Evolutionary conservation across 2,797 vertebrate genomes (phyloP), one percentile per base, ranked within the genome.

Genomic region (Glyptemys insculpta): DNA sequence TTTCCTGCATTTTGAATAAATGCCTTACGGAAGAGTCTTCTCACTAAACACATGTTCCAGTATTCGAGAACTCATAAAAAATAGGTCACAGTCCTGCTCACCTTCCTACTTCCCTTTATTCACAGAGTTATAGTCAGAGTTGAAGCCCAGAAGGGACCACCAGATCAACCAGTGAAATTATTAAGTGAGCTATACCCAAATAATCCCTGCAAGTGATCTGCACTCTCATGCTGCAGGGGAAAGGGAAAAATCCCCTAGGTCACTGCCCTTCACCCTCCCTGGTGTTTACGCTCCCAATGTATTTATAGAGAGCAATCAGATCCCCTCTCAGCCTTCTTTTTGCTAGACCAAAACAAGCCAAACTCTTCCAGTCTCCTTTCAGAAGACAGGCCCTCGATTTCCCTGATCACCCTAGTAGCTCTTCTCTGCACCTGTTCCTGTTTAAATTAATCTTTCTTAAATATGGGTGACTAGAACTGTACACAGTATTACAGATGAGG

Each of bases 61-160:
- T 19, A 41, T 82, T 91, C 87, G 47, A 93, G 50, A 89, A 87
- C 25, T 12, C 59, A 31, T 14, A 8, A 76, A 44, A 97, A 91
- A 4, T 44, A 89, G 87, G 90, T 87, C 91, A 96, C 82, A 87
- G 86, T 85, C 91, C 29, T 85, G 54, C 10, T 62, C 54, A 34
- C 88, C 94, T 79, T 68, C 74, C 97, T 44, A 27, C 49, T 84
- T 79, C 72, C 8, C 90, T 86, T 4, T 50, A 49, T 34, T 10
- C 34, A n/a, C 4, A 68, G 16, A 37, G 29, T 31, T 62, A 59
- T 7, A 34, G 15, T 34, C 59, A 3, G 31, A 34, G 62, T 10
- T n/a, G 18, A 37, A 68, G 8, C 5, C 62, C 62, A 19, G 62
- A n/a, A 37, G 8, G 34, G 62, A 68, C 8, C 8, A 18, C 62